Base-by-base conservation (phyloP, 1,140 invertebrate species). In the Oryctes rhinoceros region DNA sequence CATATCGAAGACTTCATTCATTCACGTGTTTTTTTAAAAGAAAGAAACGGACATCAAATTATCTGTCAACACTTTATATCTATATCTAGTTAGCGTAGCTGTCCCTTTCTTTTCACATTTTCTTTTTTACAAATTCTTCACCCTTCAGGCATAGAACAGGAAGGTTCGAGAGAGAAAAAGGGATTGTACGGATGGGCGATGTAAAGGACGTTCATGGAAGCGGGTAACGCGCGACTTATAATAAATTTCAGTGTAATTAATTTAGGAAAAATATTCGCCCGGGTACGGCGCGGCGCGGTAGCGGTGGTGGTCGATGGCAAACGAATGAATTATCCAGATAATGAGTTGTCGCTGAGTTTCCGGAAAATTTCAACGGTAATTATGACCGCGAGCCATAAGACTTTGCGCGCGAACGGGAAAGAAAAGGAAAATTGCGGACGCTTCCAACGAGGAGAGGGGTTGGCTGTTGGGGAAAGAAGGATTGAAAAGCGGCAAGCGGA, bases 301-400 rank as follows among this genome's bases (percentile, higher is more conserved):
- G 9, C 9, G 39, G 11, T n/a, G 53, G 15, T 59, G 53, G 53
- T 59, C 65, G 65, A 24, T 71, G 65, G 65, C 65, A 71, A 71
- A 71, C 65, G 65, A 71, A 71, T 76, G 75, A 53, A 76, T 47
- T 48, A 76, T 77, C 47, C 44, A 24, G 59, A 62, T 80, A 80
- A 80, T 80, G 79, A 80, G 48, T 80, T 76, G 79, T 80, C 74
- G 75, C 78, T 4, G 74, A 80, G 71, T 39, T 67, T 80, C 75
- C 65, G 74, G 74, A 76, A 82, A 82, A 76, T 81, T 80, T 65
- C 71, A 59, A 62, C 48, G 77, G 80, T 83, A 83, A 83, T 83
- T 83, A 82, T 82, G 79, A 77, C 83, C 80, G 24, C 65, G 24
- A 71, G 65, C 65, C 65, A 71, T 71, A 71, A 71, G 65, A 59